Percentiles rank a stretch among this genome's conserved stretches.
Evolutionary conservation across 2,113 vertebrate genomes (phyloP).

Genomic region (Nothobranchius kuhntae): DNA sequence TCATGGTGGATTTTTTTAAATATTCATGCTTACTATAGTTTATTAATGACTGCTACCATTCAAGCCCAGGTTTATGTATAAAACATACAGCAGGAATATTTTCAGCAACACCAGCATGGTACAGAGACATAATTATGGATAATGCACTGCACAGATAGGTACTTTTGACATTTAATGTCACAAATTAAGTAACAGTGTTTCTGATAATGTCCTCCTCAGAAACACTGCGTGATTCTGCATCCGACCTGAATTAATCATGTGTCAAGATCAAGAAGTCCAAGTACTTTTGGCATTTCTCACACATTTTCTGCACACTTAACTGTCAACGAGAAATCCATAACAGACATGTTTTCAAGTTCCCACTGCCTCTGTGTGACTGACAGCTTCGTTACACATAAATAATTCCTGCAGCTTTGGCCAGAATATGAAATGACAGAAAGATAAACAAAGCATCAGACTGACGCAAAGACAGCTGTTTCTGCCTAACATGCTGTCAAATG

Average conservation of each 20-base stretch:
- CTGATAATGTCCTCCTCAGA: too few species aligned
- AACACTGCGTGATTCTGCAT: not conserved
- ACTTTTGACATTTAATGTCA: not conserved
- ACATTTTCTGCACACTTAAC: not conserved
- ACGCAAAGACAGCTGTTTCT: not conserved
- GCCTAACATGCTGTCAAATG: not conserved
- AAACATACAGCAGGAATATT: not conserved
- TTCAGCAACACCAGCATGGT: too few species aligned
- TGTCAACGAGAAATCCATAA: not conserved
- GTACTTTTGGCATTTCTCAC: not conserved
- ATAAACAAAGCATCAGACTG: not conserved
- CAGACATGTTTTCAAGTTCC: not conserved
- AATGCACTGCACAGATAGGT: not conserved
- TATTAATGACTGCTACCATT: too few species aligned
- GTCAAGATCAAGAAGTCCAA: not conserved
- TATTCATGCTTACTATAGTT: too few species aligned
- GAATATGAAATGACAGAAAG: not conserved
- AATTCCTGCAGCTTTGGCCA: not conserved
- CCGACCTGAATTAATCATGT: constrained; percentile 1
- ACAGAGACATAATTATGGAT: not conserved
- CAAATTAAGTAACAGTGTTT: not conserved
- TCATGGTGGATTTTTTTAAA: too few species aligned
- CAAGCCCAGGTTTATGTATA: not conserved
- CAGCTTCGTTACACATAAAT: not conserved
- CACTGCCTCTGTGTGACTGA: not conserved